phyloP scores from a whole-genome alignment of 92 coral and sea anemone species.

The Bergia sp. region DNA sequence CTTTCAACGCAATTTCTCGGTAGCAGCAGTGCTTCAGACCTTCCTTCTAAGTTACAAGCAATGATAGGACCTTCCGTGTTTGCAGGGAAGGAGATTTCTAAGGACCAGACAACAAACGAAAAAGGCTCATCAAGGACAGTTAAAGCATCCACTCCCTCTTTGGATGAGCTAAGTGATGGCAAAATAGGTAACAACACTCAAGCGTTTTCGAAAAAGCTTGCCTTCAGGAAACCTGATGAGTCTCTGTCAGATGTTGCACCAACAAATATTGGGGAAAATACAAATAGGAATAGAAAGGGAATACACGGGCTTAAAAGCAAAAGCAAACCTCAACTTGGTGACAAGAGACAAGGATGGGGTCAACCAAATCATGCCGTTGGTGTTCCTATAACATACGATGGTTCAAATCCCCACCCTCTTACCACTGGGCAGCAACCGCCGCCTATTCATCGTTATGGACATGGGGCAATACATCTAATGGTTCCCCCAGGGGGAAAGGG shows the following conservation, averaged over 20 bases:
- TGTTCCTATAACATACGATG: constrained; percentile 53
- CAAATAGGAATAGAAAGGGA: background rate
- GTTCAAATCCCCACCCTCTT: constrained; percentile 30
- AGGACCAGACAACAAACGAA: constrained; percentile 8
- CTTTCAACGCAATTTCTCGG: background rate
- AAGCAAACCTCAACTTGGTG: constrained; percentile 42
- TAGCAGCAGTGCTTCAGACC: background rate
- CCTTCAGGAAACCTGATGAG: background rate
- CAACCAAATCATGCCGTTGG: constrained; percentile 31
- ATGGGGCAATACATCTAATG: constrained; percentile 35
- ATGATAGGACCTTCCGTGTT: background rate
- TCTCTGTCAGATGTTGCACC: background rate
- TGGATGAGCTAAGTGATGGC: background rate
- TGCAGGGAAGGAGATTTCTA: background rate
- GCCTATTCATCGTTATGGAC: constrained; percentile 28
- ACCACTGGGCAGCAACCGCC: constrained; percentile 38
- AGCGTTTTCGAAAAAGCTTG: background rate
- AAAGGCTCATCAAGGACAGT: background rate
- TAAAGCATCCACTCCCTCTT: background rate
- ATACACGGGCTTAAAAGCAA: background rate
- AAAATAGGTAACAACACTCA: background rate
- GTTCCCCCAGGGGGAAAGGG: constrained; percentile 39
- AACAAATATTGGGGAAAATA: background rate
- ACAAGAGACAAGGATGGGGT: constrained; percentile 56
- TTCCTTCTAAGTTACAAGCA: background rate